Percentiles rank a stretch among this genome's conserved stretches.
Evolutionary conservation across 2,888 invertebrate species (phyloP).

Genomic region (Drosophila yooni): DNA sequence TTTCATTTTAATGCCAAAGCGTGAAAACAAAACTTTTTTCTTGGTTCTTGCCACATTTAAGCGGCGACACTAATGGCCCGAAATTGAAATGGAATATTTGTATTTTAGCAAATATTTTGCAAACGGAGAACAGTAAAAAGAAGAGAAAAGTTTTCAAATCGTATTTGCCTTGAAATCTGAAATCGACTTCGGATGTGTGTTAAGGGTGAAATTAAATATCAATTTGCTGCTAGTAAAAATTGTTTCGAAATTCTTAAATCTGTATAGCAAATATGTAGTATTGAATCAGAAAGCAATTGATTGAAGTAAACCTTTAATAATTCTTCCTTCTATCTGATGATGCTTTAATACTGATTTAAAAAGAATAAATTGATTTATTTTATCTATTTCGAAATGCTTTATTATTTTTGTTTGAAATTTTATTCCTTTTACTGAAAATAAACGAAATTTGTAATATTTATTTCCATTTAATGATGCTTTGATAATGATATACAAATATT

Average conservation of each 20-base stretch:
- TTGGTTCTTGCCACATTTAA: conserved; percentile 55
- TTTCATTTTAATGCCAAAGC: conserved; percentile 64
- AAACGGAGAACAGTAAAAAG: conserved; percentile 18
- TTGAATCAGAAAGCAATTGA: background rate
- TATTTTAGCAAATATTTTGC: conserved; percentile 67
- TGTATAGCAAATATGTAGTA: background rate
- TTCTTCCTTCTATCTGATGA: background rate
- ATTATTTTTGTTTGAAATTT: background rate
- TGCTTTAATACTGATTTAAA: background rate
- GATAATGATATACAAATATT: background rate
- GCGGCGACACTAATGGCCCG: conserved; percentile 74
- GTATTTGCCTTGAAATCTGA: conserved; percentile 14
- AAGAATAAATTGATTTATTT: background rate
- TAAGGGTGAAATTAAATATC: background rate
- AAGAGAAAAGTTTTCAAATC: conserved; percentile 32
- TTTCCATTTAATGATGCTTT: background rate
- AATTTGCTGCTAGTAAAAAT: background rate
- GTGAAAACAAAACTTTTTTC: conserved; percentile 75
- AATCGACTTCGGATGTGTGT: background rate
- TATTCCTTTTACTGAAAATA: background rate
- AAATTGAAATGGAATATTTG: conserved; percentile 76
- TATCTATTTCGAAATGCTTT: background rate
- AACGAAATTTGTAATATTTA: background rate
- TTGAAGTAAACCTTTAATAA: background rate
- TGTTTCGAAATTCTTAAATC: background rate